phyloP scores from a whole-genome alignment of 64 coral and sea anemone species.

The Stichodactyla mertensii region DNA sequence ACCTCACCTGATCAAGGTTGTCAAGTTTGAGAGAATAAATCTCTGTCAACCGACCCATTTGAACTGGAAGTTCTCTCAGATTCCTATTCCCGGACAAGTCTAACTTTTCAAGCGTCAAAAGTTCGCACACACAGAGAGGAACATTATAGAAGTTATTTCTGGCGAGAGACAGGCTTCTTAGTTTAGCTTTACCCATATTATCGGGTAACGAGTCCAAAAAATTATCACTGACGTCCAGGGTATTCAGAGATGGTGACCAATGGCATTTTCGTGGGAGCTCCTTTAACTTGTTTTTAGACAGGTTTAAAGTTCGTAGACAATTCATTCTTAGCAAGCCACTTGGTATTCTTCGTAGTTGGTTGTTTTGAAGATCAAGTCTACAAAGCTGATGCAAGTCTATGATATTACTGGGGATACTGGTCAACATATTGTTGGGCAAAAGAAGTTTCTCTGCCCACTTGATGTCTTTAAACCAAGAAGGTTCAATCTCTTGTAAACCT shows the following conservation, averaged over 20 bases:
- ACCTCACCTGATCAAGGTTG: constrained; percentile 87
- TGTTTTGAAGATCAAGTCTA: constrained; percentile 64
- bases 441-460: constrained; percentile 66
- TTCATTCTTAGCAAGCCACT: constrained; percentile 55
- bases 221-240: constrained; percentile 74
- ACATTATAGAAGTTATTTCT: constrained; percentile 86
- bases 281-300: constrained; percentile 63
- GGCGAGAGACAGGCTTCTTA: constrained; percentile 59
- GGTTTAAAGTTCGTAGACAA: constrained; percentile 56
- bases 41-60: constrained; percentile 88
- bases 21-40: constrained; percentile 56
- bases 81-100: constrained; percentile 86
- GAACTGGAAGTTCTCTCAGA: constrained; percentile 61
- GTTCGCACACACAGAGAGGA: constrained; percentile 66
- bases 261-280: constrained; percentile 65
- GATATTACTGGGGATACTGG: constrained; percentile 55
- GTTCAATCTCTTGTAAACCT: constrained; percentile 59
- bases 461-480: constrained; percentile 58
- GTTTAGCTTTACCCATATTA: constrained; percentile 57
- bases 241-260: constrained; percentile 65
- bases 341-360: constrained; percentile 68
- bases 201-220: constrained; percentile 46
- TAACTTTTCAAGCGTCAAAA: constrained; percentile 53
- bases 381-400: constrained; percentile 61
- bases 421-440: constrained; percentile 66